These are phyloP conservation scores for Helarctos malayanus DNA, from an alignment of 2,797 vertebrate species.

Conservation along the genomic window DNA sequence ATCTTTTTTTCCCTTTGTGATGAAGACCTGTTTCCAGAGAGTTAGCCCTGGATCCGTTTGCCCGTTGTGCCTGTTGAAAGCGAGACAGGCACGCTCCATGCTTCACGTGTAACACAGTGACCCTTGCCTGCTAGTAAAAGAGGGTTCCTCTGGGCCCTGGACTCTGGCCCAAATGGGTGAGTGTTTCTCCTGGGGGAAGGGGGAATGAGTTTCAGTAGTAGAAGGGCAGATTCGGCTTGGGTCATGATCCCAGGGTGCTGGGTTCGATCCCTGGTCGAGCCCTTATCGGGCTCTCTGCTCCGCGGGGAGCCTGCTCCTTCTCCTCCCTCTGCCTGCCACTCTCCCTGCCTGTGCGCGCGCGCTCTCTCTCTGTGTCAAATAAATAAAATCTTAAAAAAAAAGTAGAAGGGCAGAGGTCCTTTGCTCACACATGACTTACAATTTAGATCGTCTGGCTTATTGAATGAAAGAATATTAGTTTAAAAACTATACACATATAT, in stretches of 20 bases:
- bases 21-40: constrained; percentile 19
- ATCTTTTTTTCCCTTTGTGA: background rate
- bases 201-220: background rate
- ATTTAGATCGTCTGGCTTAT: background rate
- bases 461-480: background rate
- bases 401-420: background rate
- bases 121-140: background rate
- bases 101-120: background rate
- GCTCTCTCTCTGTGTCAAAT: too few species aligned
- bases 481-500: background rate
- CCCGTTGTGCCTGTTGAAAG: background rate
- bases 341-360: too few species aligned
- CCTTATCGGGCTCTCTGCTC: too few species aligned
- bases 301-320: too few species aligned
- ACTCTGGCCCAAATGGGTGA: background rate
- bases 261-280: too few species aligned
- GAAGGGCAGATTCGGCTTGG: background rate
- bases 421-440: background rate
- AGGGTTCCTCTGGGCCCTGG: background rate
- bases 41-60: background rate
- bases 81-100: background rate
- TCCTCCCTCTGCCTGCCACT: too few species aligned
- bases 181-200: background rate
- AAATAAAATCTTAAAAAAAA: too few species aligned
- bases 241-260: too few species aligned